These are phyloP conservation scores for Nycticryphes semicollaris DNA, from an alignment of 2,113 vertebrate genomes.

Conservation along the genomic window DNA sequence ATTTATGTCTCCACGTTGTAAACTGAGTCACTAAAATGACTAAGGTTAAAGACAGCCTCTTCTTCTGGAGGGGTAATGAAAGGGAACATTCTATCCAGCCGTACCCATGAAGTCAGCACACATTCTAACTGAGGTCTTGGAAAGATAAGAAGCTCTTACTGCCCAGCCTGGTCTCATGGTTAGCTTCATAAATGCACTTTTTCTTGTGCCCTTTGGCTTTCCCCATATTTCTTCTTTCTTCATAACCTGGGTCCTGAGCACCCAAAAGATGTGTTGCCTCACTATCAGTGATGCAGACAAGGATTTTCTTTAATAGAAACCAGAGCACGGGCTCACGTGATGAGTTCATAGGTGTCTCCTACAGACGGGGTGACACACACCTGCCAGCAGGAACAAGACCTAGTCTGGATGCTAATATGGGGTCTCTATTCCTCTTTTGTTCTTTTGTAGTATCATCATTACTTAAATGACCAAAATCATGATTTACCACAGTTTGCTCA, in stretches of 20 bases:
- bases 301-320: not conserved
- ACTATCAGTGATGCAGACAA: rapidly evolving
- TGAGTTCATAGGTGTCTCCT: not conserved
- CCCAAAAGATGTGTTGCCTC: rapidly evolving
- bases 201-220: not conserved
- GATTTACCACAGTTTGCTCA: not conserved
- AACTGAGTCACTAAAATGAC: not conserved
- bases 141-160: not conserved
- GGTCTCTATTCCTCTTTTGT: not conserved
- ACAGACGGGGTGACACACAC: not conserved
- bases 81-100: not conserved
- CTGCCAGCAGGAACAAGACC: not conserved
- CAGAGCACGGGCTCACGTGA: not conserved
- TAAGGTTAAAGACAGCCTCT: not conserved
- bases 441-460: not conserved
- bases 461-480: not conserved
- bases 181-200: rapidly evolving
- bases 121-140: not conserved
- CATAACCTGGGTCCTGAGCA: not conserved
- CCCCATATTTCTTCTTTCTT: not conserved
- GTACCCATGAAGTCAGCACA: not conserved
- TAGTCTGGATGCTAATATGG: not conserved
- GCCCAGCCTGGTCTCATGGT: not conserved
- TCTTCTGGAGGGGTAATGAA: not conserved
- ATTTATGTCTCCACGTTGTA: not conserved